Percentiles rank a stretch among this genome's conserved stretches.
These are phyloP conservation scores for Intellagama lesueurii DNA, from an alignment of 2,797 vertebrate species.

Conservation along the genomic window DNA sequence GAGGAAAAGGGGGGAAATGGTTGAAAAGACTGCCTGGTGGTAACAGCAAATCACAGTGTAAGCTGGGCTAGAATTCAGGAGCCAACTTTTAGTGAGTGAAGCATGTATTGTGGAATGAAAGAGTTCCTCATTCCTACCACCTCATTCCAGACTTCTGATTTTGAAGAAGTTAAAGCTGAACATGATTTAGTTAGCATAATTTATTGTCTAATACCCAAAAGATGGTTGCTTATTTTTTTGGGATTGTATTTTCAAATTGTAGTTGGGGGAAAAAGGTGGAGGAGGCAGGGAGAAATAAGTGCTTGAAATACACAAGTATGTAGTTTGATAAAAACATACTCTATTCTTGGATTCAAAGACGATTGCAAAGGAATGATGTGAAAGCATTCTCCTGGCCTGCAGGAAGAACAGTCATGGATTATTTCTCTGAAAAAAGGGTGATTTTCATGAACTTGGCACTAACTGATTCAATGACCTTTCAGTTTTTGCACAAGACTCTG, in stretches of 20 bases:
- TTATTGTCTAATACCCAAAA: not conserved
- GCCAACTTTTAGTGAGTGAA: not conserved
- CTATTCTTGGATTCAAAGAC: not conserved
- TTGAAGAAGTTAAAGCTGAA: not conserved
- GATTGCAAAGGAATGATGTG: not conserved
- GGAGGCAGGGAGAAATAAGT: not conserved
- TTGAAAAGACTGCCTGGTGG: not conserved
- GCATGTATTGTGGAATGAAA: not conserved
- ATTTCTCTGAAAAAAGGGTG: not conserved
- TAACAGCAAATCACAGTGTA: not conserved
- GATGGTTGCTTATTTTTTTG: too few species aligned
- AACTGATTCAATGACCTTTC: not conserved
- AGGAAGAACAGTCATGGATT: not conserved
- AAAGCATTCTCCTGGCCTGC: not conserved
- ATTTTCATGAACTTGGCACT: not conserved
- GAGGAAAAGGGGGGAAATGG: not conserved
- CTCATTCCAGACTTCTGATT: not conserved
- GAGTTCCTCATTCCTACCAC: not conserved
- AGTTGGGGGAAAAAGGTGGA: not conserved
- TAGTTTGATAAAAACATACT: not conserved
- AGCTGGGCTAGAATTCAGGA: not conserved
- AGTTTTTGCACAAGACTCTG: not conserved
- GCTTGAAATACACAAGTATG: not conserved
- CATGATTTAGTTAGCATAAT: too few species aligned
- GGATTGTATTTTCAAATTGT: not conserved